Evolutionary conservation across 2,888 invertebrate species (phyloP).

Genomic region (Agrotis clavis): DNA sequence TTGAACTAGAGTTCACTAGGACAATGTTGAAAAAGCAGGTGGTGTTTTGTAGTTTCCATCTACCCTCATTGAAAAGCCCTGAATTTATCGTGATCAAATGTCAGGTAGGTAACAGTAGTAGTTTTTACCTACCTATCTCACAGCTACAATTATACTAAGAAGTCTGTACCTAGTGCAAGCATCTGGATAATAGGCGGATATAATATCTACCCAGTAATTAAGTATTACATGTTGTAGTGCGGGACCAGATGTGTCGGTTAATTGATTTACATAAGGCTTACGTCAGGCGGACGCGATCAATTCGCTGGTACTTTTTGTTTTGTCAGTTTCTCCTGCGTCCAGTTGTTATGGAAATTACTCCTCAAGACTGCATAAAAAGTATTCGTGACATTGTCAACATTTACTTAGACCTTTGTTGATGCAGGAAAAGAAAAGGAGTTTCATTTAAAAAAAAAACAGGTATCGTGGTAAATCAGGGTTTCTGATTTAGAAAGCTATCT

Average conservation of each 20-base stretch:
- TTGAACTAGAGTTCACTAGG: neutral
- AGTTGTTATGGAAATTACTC: too few species aligned
- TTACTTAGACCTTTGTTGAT: too few species aligned
- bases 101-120: too few species aligned
- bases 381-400: too few species aligned
- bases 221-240: conserved; percentile 28
- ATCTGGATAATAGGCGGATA: conserved; percentile 2
- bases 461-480: too few species aligned
- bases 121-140: neutral
- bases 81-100: neutral
- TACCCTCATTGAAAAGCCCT: neutral
- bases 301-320: neutral
- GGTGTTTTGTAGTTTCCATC: neutral
- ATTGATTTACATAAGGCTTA: conserved; percentile 34
- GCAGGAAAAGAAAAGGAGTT: too few species aligned
- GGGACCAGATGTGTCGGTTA: conserved; percentile 37
- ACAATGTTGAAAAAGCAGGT: neutral
- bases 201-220: conserved; percentile 37
- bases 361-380: too few species aligned
- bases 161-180: neutral
- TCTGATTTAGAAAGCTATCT: too few species aligned
- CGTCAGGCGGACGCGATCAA: neutral
- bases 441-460: too few species aligned
- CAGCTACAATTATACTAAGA: conserved; percentile 1
- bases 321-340: too few species aligned